Evolutionary conservation across 2,888 invertebrate species (phyloP), one percentile per base, ranked within the genome.

Genomic region (Trilocha varians): DNA sequence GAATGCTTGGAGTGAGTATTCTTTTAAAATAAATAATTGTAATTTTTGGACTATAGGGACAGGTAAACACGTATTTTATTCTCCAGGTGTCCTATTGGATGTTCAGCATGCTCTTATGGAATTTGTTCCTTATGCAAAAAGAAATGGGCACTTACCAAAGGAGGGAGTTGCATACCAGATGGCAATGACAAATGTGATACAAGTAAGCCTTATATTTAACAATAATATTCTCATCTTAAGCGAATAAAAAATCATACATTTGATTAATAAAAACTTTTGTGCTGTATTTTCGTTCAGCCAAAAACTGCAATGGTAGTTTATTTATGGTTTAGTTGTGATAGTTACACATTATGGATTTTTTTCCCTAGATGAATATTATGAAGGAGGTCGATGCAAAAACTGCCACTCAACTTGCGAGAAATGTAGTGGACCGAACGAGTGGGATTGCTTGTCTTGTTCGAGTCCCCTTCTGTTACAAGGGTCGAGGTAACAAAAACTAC

Each of bases 361-460:
- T 25, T 39, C 18, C 32, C 5, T 78, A 92, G 92, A 88, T 57
- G 92, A 94, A 76, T 94, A 92, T 76, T 90, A 88, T 58, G 92
- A 92, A 59, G 89, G 88, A 51, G 91, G 90, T 44, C 88, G 90
- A 44, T 96, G 96, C 78, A 91, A 91, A 70, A 88, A 91, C 42
- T 96, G 96, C 69, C 94, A 95, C 74, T 90, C 91, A 36, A 92
- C 93, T 39, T 96, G 96, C 68, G 93, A 92, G 64, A 91, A 91
- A 53, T 96, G 96, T 80, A 91, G 91, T 60, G 95, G 94, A 14
- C 88, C 93, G 16, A 90, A 91, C 51, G 91, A 92, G 65, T 89
- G 90, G 68, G 90, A 91, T 55, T 95, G 94, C 83, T 87, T 94
- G 54, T 90, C 92, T 57, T 95, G 94, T 68, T 88, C 90, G 42